Evolutionary conservation across 2,797 vertebrate species (phyloP), one percentile per base, ranked within the genome.

Genomic region (Chrosomus eos): DNA sequence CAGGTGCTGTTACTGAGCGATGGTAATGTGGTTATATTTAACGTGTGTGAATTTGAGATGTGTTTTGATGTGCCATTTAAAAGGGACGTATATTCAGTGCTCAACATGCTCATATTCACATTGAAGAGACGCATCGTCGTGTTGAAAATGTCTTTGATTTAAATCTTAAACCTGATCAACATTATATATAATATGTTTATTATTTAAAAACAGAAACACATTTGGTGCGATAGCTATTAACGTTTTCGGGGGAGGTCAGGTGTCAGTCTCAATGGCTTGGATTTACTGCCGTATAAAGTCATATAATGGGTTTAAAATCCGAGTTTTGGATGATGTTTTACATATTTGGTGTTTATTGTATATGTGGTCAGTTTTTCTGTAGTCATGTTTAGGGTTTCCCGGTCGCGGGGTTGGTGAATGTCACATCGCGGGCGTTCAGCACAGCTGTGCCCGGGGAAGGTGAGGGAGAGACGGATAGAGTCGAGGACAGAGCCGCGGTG

Each of bases 301-400:
- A n/a, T 70, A 13, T 11, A 26, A 51, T 75, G 3, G 31, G 5
- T 13, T 62, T 11, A 21, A 74, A 18, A 68, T 23, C 10, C 21
- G 21, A 76, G 45, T 1, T 58, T 55, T 81, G 9, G 45, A 5
- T 33, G 38, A 13, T 26, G 19, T 79, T n/a, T 70, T 58, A 31
- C 66, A 31, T 10, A 43, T 23, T 76, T 38, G 8, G 7, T 1
- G 1, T 77, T 33, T 77, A 18, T 48, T n/a, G 45, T 70, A 18
- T 26, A 36, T 43, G 40, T 38, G 40, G 40, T 51, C 21, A 60
- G 40, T 7, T 81, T 23, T 74, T 68, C 51, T 81, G 60, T 67
- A 10, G 60, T 53, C 43, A 51, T 51, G 89, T 92, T 90, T 92
- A 94, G 94, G 94, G 93, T 94, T 93, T 93, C 94, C 93, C 94